phyloP scores from a whole-genome alignment of 2,888 invertebrate genomes.

The Diarsia rubi region DNA sequence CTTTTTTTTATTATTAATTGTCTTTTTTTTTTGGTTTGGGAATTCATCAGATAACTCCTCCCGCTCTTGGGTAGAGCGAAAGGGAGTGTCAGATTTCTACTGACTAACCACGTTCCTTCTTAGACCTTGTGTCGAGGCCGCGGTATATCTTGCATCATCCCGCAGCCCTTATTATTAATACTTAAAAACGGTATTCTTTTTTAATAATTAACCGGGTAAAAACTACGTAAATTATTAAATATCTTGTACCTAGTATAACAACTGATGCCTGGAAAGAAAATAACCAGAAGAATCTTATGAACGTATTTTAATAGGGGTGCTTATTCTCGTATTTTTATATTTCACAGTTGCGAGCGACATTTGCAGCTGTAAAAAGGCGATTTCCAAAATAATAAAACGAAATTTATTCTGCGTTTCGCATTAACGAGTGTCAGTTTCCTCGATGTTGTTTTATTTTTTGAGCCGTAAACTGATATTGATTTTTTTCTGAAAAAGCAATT shows the following conservation, averaged over 20 bases:
- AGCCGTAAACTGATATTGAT: conserved; percentile 21
- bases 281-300: conserved; percentile 38
- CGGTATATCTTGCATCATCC: too few species aligned
- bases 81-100: too few species aligned
- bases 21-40: too few species aligned
- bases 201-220: neutral
- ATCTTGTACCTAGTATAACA: neutral
- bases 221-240: neutral
- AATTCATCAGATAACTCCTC: too few species aligned
- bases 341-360: conserved; percentile 47
- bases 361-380: conserved; percentile 63
- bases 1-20: too few species aligned
- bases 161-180: too few species aligned
- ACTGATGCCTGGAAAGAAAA: conserved; percentile 10
- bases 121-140: too few species aligned
- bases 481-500: conserved; percentile 1
- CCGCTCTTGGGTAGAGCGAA: too few species aligned
- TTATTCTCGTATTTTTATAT: conserved; percentile 46
- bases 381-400: conserved; percentile 57
- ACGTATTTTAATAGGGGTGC: conserved; percentile 32
- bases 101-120: too few species aligned
- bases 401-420: conserved; percentile 46
- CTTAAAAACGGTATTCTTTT: too few species aligned
- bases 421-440: conserved; percentile 49
- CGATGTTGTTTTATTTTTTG: conserved; percentile 31